Evolutionary conservation across 2,888 invertebrate species (phyloP).

Genomic region (Venustoraphidia nigricollis): DNA sequence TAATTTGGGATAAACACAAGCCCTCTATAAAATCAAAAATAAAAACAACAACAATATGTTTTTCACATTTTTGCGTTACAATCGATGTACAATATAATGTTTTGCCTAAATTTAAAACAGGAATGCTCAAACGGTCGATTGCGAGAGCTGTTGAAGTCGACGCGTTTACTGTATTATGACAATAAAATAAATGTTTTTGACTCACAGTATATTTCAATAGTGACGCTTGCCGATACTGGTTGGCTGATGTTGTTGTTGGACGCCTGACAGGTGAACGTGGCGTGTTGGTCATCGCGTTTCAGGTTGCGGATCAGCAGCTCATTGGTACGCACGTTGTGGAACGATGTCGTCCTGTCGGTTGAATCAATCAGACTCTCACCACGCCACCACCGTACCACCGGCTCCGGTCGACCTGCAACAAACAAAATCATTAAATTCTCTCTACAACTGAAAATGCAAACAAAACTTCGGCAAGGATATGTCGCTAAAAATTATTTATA

Average conservation of each 20-base stretch:
- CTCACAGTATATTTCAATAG: slow-evolving; percentile 64
- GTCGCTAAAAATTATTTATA: no score
- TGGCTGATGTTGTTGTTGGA: slow-evolving; percentile 57
- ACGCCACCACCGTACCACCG: slow-evolving; percentile 62
- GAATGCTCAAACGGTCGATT: no score
- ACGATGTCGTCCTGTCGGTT: slow-evolving; percentile 33
- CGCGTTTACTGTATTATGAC: no score
- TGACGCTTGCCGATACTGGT: slow-evolving; percentile 50
- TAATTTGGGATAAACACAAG: no score
- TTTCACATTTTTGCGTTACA: no score
- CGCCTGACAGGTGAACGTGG: slow-evolving; percentile 62
- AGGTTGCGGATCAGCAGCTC: slow-evolving; percentile 43
- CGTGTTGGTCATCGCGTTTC: slow-evolving; percentile 54
- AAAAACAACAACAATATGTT: no score
- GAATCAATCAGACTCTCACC: slow-evolving; percentile 48
- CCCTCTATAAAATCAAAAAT: no score
- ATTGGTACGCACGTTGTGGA: slow-evolving; percentile 37
- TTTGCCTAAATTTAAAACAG: no score
- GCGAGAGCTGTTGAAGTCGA: no score
- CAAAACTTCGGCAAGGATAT: background rate
- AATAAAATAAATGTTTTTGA: slow-evolving; percentile 14
- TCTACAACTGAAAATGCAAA: background rate
- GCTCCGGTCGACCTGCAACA: slow-evolving; percentile 51
- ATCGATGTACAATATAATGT: no score
- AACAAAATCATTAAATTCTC: slow-evolving; percentile 1